Evolutionary conservation across 2,888 invertebrate genomes (phyloP).

Genomic region (Drymonia ruficornis): DNA sequence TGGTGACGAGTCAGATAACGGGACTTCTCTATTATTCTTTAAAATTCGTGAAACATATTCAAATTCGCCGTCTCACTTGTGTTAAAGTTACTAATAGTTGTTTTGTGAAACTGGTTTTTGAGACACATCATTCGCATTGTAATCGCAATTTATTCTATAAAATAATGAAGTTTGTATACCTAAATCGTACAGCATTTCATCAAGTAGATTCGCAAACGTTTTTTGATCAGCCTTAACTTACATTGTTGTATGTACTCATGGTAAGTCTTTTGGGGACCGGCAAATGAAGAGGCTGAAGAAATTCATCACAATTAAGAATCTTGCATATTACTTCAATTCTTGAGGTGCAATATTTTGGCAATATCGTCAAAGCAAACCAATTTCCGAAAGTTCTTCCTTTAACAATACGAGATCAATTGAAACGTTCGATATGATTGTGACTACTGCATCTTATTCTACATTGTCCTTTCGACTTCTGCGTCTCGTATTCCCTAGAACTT

Average conservation of each 20-base stretch:
- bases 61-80: constrained; percentile 37
- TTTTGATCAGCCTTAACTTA: not conserved
- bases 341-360: not conserved
- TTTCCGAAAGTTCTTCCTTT: too few species aligned
- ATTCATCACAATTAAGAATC: too few species aligned
- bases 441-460: too few species aligned
- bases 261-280: not conserved
- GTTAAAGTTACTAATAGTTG: constrained; percentile 33
- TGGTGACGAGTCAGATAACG: constrained; percentile 43
- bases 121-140: constrained; percentile 10
- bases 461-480: too few species aligned
- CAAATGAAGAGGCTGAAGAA: too few species aligned
- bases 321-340: not conserved
- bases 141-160: not conserved
- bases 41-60: constrained; percentile 44
- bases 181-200: not conserved
- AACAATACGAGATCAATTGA: too few species aligned
- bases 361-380: not conserved
- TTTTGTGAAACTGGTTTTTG: constrained; percentile 41
- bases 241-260: not conserved
- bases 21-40: constrained; percentile 45
- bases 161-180: not conserved
- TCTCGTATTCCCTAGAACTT: too few species aligned
- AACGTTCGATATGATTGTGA: too few species aligned
- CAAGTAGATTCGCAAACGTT: not conserved